These are phyloP conservation scores for Oligia fasciuncula DNA, from an alignment of 2,888 invertebrate genomes.

Conservation along the genomic window DNA sequence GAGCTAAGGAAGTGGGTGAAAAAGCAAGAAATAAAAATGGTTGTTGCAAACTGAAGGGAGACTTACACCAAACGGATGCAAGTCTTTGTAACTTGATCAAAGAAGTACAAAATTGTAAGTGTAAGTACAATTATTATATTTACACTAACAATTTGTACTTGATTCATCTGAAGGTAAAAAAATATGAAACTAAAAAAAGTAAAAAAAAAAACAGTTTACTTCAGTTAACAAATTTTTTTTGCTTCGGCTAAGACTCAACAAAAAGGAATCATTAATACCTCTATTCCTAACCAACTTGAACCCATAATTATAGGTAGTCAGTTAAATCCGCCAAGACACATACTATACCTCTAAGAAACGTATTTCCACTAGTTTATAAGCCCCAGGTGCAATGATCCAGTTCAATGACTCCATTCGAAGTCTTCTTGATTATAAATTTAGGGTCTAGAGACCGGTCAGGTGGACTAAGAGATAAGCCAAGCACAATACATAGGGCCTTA, in stretches of 20 bases:
- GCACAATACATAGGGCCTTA: background rate
- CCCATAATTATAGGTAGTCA: background rate
- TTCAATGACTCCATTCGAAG: constrained; percentile 34
- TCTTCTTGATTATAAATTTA: constrained; percentile 32
- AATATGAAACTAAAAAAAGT: no score
- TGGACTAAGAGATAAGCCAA: constrained; percentile 24
- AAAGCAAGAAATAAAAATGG: background rate
- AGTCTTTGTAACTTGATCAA: background rate
- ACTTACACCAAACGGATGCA: background rate
- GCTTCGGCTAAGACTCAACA: background rate
- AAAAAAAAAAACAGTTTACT: no score
- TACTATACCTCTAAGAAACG: background rate
- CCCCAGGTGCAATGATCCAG: constrained; percentile 29
- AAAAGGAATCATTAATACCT: background rate
- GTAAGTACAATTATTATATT: background rate
- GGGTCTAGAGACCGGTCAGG: constrained; percentile 17
- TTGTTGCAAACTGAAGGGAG: background rate
- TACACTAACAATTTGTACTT: background rate
- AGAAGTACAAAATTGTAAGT: background rate
- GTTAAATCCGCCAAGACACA: background rate
- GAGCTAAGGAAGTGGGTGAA: background rate
- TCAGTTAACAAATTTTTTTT: no score
- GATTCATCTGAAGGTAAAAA: background rate
- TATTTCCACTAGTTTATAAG: background rate
- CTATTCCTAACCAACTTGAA: background rate